Conservation (phyloP, 1,140 invertebrate genomes). For the Drosophila rufa region DNA sequence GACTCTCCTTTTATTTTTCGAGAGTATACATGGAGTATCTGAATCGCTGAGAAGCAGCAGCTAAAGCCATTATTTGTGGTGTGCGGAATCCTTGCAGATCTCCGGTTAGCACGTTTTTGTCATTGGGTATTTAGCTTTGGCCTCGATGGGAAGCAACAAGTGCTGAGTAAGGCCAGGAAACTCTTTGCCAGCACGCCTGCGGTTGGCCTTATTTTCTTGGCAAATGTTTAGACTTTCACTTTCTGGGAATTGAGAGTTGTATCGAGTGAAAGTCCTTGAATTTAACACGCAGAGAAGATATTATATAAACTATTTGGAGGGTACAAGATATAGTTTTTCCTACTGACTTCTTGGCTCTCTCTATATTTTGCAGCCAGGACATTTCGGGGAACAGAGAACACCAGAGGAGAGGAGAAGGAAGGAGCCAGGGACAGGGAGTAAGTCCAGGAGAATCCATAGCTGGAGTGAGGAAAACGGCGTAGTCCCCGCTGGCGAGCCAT, state of each 20-base stretch:
- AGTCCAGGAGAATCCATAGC: not conserved
- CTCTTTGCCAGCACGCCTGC: too few relatives aligned
- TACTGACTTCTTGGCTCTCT: not conserved
- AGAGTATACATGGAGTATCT: not conserved
- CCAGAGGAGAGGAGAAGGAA: not conserved
- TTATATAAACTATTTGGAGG: not conserved
- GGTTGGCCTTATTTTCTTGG: too few relatives aligned
- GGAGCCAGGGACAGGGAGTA: not conserved
- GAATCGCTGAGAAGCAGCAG: not conserved
- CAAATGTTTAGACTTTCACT: too few relatives aligned
- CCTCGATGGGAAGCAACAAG: not conserved
- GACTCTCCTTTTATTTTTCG: not conserved
- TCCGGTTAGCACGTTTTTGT: not conserved
- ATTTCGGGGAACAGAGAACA: constrained; percentile 3
- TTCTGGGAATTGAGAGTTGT: too few relatives aligned
- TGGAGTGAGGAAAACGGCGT: not conserved
- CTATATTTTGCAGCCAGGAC: constrained; percentile 29
- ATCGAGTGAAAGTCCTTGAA: not conserved
- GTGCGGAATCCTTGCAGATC: not conserved
- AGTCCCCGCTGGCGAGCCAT: constrained; percentile 66
- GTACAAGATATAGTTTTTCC: too few relatives aligned
- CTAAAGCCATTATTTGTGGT: not conserved
- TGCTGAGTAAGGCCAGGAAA: not conserved
- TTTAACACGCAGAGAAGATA: not conserved
- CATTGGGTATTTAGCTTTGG: constrained; percentile 2